Evolutionary conservation across 2,797 vertebrate genomes (phyloP).

Genomic region (Sebastes glaucus): DNA sequence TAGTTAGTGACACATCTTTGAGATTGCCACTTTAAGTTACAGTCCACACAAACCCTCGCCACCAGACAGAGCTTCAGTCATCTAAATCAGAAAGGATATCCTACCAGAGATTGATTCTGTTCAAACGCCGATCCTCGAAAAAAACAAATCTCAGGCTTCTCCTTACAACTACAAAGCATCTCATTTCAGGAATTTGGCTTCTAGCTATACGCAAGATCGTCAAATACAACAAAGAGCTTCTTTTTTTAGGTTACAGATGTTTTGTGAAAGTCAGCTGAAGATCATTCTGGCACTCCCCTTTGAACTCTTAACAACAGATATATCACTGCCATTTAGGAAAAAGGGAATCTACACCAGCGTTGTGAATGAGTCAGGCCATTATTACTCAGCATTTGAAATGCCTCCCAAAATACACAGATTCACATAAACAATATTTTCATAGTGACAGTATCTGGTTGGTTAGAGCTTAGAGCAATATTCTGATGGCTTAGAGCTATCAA

Average conservation of each 20-base stretch:
- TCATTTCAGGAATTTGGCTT: constrained; percentile 27
- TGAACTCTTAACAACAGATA: constrained; percentile 27
- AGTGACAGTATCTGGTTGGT: constrained; percentile 6
- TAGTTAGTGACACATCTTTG: not conserved
- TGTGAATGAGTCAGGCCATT: constrained; percentile 54
- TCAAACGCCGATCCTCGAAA: constrained; percentile 14
- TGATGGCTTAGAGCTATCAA: not conserved
- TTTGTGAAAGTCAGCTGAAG: constrained; percentile 28
- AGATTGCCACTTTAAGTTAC: not conserved
- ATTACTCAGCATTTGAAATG: constrained; percentile 54
- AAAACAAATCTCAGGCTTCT: constrained; percentile 17
- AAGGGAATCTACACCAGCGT: constrained; percentile 17
- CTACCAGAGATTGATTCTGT: not conserved
- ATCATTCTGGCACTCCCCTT: constrained; percentile 23
- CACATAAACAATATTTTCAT: constrained; percentile 27
- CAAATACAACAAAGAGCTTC: constrained; percentile 18
- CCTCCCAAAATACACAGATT: constrained; percentile 48
- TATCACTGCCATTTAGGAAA: constrained; percentile 44
- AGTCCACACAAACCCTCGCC: not conserved
- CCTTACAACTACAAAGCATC: constrained; percentile 20
- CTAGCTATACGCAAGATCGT: constrained; percentile 17
- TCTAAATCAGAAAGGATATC: constrained; percentile 13
- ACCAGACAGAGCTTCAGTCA: not conserved
- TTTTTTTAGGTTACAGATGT: constrained; percentile 6
- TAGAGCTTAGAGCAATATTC: not conserved